Base-by-base conservation (phyloP, 2,113 vertebrate genomes). In the Malurus elegans region DNA sequence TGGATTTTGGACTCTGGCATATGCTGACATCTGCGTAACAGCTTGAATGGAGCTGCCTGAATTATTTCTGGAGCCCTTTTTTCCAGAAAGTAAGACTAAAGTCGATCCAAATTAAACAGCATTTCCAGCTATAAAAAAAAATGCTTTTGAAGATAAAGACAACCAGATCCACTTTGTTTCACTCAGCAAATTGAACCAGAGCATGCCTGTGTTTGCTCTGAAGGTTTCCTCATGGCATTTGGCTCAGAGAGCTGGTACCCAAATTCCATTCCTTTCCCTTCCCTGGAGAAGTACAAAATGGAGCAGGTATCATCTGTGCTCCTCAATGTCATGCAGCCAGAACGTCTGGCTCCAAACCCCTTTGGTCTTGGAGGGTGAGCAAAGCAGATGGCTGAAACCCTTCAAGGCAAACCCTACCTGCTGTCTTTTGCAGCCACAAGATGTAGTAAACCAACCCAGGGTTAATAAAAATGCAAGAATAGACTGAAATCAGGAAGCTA, bases 1-100 rank as follows among this genome's bases (percentile, higher is more conserved):
- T 92, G 66, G 47, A 86, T 82, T 95, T 91, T 95, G 78, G 88
- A 94, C 48, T 91, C 71, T 1, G 2, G 44, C 62, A 81, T 45
- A 38, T 48, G n/a, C 58, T 94, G 82, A 93, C 94, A 96, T 94
- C 82, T 93, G 92, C 58, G 65, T 71, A 95, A 93, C 83, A 94
- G 87, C 82, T 95, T 94, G 84, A 94, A 62, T 13, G 26, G n/a
- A 86, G 36, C 34, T 69, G 64, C 44, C 53, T 73, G 58, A 93
- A 90, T 69, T 76, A 74, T 79, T 96, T 96, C 90, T 88, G 88
- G 82, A 93, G 80, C 28, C 28, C 69, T 45, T 82, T 95, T 90
- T 82, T 64, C 64, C 90, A 87, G 81, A 93, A 96, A 88, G 36
- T 56, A 92, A 90, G 47, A 57, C 56, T 74, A 71, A 81, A 81